phyloP scores from a whole-genome alignment of 92 coral and sea anemone genomes.

The Chrysogorgia sp. region DNA sequence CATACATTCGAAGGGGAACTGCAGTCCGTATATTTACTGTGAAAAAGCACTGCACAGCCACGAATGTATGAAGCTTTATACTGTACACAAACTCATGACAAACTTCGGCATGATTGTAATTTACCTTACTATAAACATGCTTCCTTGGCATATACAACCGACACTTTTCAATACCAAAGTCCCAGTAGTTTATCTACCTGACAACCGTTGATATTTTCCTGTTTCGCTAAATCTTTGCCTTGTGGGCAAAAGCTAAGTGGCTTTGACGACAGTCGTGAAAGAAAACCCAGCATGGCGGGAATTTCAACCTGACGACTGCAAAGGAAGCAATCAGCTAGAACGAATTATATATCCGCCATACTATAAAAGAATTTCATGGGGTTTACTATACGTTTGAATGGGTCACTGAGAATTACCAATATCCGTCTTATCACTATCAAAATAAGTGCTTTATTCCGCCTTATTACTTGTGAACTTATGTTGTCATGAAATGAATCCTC shows the following conservation, averaged over 20 bases:
- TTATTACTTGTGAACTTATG: too few species aligned
- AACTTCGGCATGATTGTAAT: background rate
- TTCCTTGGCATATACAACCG: background rate
- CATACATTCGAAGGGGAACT: background rate
- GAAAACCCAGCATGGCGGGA: conserved; percentile 39
- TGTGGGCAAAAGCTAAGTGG: conserved; percentile 18
- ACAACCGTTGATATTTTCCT: background rate
- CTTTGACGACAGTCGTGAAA: background rate
- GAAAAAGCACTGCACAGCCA: background rate
- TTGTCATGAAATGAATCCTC: too few species aligned
- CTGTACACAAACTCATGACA: too few species aligned
- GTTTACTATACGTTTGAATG: too few species aligned
- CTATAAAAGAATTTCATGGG: background rate
- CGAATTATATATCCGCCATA: conserved; percentile 4
- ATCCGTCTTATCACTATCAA: too few species aligned
- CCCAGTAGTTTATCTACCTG: too few species aligned
- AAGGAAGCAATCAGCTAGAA: conserved; percentile 18
- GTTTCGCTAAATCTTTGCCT: background rate
- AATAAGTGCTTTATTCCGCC: too few species aligned
- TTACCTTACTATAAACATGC: too few species aligned
- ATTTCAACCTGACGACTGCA: conserved; percentile 18
- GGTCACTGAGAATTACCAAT: too few species aligned
- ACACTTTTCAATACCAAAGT: background rate
- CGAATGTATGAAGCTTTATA: background rate
- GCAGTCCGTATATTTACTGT: too few species aligned